Evolutionary conservation across 2,888 invertebrate genomes (phyloP), one percentile per base, ranked within the genome.

Genomic region (Sphecodes monilicornis): DNA sequence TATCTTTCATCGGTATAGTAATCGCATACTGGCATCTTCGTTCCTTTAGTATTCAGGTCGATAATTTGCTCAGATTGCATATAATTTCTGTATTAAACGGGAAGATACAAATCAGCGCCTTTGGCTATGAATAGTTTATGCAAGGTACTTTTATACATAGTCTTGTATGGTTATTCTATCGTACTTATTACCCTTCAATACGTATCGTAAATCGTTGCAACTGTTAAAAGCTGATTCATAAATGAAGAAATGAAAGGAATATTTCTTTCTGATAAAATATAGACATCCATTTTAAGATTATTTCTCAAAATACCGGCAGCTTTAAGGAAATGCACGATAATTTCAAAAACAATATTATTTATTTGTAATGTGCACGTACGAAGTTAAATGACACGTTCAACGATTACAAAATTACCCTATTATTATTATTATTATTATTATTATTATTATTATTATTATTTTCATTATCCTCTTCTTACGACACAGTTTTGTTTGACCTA

Each of bases 11-110:
- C 46, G 18, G 6, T 46, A 22, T 1, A 22, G 69, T 69, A 82
- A 79, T 82, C 76, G 54, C 22, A n/a, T 32, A 60, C 77, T 76
- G 74, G 78, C 81, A 85, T 87, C 81, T 54, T 29, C 50, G 60
- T 71, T 80, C 68, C 69, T 70, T 54, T 39, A 71, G 57, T 77
- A 82, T 88, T 77, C 69, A 71, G 18, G 70, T 18, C 26, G 81
- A 78, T 88, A 80, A 86, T 80, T 76, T 54, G 29, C 36, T 1
- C 0, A 88, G 79, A 88, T 88, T 84, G 70, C 78, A 69, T 74
- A 36, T 80, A 88, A 88, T 84, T 88, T 86, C 60, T 81, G 77
- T 77, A 78, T 68, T 68, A 72, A 88, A 84, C 76, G 86, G 70
- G 75, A 39, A 72, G 88, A 87, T 75, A 80, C 64, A 69, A 82